phyloP scores from a whole-genome alignment of 2,888 invertebrate species.

The Pecten maximus region DNA sequence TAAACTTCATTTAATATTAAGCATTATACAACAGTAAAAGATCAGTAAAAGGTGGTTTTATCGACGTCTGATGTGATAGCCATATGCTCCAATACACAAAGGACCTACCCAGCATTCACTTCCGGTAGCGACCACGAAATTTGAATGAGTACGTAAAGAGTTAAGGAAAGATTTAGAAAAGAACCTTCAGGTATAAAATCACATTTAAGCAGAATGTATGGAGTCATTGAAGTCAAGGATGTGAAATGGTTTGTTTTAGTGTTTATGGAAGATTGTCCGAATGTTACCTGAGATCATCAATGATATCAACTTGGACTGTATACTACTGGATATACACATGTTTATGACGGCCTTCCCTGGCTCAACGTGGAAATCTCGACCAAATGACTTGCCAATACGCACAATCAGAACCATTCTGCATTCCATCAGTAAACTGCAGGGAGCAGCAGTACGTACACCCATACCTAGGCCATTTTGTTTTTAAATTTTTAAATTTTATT shows the following conservation, averaged over 20 bases:
- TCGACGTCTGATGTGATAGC: too few relatives aligned
- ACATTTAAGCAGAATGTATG: too few relatives aligned
- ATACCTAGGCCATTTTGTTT: background rate
- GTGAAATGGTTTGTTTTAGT: conserved; percentile 84
- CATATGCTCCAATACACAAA: too few relatives aligned
- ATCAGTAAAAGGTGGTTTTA: too few relatives aligned
- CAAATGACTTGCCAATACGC: conserved; percentile 89
- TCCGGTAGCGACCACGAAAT: too few relatives aligned
- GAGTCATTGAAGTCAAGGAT: background rate
- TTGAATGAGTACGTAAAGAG: too few relatives aligned
- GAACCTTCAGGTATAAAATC: too few relatives aligned
- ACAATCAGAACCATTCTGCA: conserved; percentile 97
- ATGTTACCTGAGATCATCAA: conserved; percentile 90
- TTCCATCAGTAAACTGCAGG: conserved; percentile 94
- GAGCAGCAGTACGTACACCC: conserved; percentile 85
- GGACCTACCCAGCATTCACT: too few relatives aligned
- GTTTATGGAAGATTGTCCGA: conserved; percentile 96
- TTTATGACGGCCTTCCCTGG: conserved; percentile 94
- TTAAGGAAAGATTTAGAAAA: too few relatives aligned
- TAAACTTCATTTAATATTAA: too few relatives aligned
- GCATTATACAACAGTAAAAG: too few relatives aligned
- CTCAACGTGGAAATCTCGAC: conserved; percentile 92
- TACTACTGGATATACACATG: conserved; percentile 91
- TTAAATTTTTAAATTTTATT: too few relatives aligned
- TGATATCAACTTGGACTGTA: conserved; percentile 83